A percentile compares a stretch with the other conserved stretches of the same genome.
Conservation (phyloP, 2,113 vertebrate species). For the Hoplias malabaricus region DNA sequence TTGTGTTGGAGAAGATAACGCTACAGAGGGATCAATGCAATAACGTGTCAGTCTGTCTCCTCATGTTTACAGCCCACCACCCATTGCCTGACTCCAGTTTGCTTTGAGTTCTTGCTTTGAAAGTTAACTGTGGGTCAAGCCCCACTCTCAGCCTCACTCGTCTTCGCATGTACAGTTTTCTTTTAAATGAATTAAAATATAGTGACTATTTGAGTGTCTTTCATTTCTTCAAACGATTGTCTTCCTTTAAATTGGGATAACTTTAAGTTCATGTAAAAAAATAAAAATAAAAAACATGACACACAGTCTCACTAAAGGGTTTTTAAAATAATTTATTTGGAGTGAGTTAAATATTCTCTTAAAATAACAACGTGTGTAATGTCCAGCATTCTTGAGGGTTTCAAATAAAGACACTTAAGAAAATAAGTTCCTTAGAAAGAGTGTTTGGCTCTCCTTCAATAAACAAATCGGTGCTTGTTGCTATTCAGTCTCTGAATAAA, state of each 20-base stretch:
- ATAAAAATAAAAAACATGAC: not conserved
- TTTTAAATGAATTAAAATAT: slow-evolving; percentile 21
- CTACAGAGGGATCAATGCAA: not conserved
- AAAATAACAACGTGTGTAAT: not conserved
- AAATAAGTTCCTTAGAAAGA: not conserved
- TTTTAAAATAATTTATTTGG: not conserved
- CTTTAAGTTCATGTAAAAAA: not conserved
- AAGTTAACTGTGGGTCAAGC: slow-evolving; percentile 42
- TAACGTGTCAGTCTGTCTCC: not conserved
- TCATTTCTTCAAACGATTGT: not conserved
- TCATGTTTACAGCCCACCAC: not conserved
- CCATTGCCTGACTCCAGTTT: slow-evolving; percentile 18
- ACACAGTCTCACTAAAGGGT: not conserved
- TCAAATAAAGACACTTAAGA: not conserved
- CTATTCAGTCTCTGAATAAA: not conserved
- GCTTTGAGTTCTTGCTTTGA: slow-evolving; percentile 48
- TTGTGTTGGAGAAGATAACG: not conserved
- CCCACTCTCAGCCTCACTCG: slow-evolving; percentile 51
- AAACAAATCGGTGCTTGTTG: not conserved
- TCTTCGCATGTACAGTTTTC: slow-evolving; percentile 61
- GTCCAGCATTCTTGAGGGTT: not conserved
- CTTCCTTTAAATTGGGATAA: not conserved
- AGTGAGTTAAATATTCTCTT: not conserved
- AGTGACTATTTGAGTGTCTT: not conserved
- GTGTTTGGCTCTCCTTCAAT: not conserved